Conservation (phyloP, 2,113 vertebrate genomes). For the Lamprotornis superbus region DNA sequence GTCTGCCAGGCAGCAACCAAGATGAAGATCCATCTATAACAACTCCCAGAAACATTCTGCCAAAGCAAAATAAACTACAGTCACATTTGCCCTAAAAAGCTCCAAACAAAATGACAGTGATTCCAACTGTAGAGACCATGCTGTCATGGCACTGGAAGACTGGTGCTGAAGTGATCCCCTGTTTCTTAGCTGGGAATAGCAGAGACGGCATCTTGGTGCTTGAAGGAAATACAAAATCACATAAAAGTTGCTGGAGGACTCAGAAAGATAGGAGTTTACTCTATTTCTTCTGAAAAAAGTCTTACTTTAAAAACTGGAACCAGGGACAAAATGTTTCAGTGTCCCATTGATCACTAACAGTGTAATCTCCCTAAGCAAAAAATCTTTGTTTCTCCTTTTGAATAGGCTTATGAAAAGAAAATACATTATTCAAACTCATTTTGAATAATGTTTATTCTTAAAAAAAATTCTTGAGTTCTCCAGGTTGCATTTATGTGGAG, state of each 20-base stretch:
- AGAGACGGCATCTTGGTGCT: background rate
- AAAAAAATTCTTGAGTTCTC: background rate
- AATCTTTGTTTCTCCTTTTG: background rate
- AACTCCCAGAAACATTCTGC: background rate
- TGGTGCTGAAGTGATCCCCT: accelerated
- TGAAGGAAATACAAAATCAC: background rate
- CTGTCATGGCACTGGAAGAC: background rate
- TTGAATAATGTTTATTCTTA: background rate
- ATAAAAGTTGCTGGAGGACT: background rate
- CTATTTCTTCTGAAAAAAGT: background rate
- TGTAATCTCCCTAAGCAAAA: background rate
- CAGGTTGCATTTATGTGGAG: background rate
- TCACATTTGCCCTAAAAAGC: background rate
- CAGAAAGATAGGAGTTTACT: background rate
- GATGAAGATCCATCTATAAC: background rate
- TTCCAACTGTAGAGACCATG: background rate
- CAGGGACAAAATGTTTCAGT: background rate
- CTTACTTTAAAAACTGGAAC: background rate
- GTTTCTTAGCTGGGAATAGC: background rate
- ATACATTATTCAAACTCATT: background rate
- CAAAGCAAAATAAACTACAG: background rate
- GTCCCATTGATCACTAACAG: background rate
- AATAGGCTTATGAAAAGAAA: background rate
- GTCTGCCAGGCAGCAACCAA: background rate
- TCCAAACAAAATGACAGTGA: accelerated